Evolutionary conservation across 2,888 invertebrate genomes (phyloP), one percentile per base, ranked within the genome.

Genomic region (Meghimatium bilineatum): DNA sequence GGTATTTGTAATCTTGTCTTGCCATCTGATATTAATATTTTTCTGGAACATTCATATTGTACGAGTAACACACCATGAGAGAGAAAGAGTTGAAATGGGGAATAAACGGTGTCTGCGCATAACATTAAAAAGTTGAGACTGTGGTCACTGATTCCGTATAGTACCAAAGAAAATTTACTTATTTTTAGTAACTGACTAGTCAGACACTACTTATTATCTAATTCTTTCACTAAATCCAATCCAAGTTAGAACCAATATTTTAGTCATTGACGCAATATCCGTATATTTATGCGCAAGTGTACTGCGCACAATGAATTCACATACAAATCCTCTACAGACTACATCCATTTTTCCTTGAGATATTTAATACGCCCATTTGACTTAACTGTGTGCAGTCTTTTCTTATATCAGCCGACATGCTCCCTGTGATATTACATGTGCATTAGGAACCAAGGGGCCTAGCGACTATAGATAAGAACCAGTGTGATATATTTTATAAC

Each of bases 251-350:
- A 17, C 56, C 56, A 23, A n/a, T 20, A 56, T 38, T 67, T 49
- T 38, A 29, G 29, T 44, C 63, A 81, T 74, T 81, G 81, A 81
- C 81, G 81, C 74, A 63, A 81, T 38, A 74, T 81, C 81, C 81
- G 81, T 38, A n/a, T 63, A 52, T 36, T 63, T 36, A 72, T 82
- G 82, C 82, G 82, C 82, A 82, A 49, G 36, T 17, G 20, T 6
- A 49, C 67, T 82, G 82, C 82, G 82, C 82, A 76, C 34, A 20
- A n/a, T 34, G 81, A 56, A 72, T 38, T 52, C 32, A 80, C 38
- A 74, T 36, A 26, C 8, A 52, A 38, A 63, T 29, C 32, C 34
- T 44, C 38, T 66, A 44, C 78, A 78, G 49, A 2, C 32, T 74
- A 29, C 52, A 56, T 56, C 56, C 52, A 12, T 12, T 20, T 29